Conservation (phyloP, 2,797 vertebrate genomes). For the Danionella dracula region DNA sequence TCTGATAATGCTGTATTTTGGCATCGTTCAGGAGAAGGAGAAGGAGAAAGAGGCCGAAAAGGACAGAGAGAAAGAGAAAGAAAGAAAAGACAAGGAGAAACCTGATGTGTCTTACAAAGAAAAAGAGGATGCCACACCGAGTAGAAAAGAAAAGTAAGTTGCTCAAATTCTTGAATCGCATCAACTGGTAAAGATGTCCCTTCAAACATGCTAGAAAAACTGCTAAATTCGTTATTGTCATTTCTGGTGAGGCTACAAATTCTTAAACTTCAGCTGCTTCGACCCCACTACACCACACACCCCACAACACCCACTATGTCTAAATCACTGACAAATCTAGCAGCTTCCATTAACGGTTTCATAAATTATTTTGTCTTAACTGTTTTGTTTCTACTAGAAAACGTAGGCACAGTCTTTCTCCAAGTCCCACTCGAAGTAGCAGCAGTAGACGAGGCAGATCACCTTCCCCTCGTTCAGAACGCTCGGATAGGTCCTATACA, state of each 20-base stretch:
- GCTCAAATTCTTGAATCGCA: neutral
- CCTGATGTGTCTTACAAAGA: constrained; percentile 65
- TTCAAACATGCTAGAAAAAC: too few species aligned
- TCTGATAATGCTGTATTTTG: neutral
- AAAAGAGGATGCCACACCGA: constrained; percentile 83
- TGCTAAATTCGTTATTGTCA: too few species aligned
- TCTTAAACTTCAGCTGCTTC: too few species aligned
- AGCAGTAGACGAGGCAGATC: constrained; percentile 82
- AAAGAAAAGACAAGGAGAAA: constrained; percentile 82
- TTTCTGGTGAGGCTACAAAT: too few species aligned
- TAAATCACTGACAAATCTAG: too few species aligned
- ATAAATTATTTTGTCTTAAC: too few species aligned
- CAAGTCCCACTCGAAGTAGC: constrained; percentile 85
- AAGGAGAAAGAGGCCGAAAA: constrained; percentile 93
- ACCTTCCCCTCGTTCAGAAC: constrained; percentile 86
- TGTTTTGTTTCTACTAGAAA: too few species aligned
- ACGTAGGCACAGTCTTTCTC: constrained; percentile 85
- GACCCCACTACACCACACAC: too few species aligned
- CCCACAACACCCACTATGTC: too few species aligned
- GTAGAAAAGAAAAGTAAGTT: constrained; percentile 89
- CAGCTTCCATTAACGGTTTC: too few species aligned
- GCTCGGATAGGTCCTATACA: constrained; percentile 80
- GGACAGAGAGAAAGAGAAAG: constrained; percentile 87
- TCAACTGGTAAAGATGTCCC: too few species aligned
- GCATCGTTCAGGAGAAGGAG: constrained; percentile 65